Base-by-base conservation (phyloP, 2,888 invertebrate genomes). In the Hyalella azteca region DNA sequence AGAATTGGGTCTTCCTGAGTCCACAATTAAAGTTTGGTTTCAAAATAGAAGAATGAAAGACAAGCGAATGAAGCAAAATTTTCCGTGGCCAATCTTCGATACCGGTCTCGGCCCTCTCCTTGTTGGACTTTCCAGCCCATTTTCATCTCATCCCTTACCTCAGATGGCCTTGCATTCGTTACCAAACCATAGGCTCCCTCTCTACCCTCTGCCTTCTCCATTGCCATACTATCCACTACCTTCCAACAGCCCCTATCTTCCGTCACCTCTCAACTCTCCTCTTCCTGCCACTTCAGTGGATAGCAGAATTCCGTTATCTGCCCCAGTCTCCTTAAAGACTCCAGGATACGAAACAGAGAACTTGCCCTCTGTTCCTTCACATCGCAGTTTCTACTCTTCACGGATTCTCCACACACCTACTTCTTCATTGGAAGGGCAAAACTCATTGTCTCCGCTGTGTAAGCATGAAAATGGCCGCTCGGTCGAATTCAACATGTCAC, bases 1-100 rank as follows among this genome's bases (percentile, higher is more conserved):
- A 36, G 66, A 66, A 36, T 66, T 66, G 36, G 66, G 66, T 19
- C 66, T 66, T 13, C 66, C 66, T 36, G 66, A 66, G 36, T 32
- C 66, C 7, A 66, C 66, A 36, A 66, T 66, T 36, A 66, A 66
- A 66, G 66, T 66, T 7, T 66, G 66, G 66, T 66, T 66, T 22
- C 66, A 66, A 66, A 66, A 66, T 19, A 32, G 66, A 29, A 22
- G 66, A n/a, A 66, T 66, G 66, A 66, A 66, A 36, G 66, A 66
- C 66, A 66, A 66, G 66, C 36, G 66, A 4, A 66, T 66, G 66
- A 66, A 66, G n/a, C 66, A 66, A 29, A 66, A 13, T 36, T 36
- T 66, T 7, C 66, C 66, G 0, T 66, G 66, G 66, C 66, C 66
- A 11, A 32, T 66, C 9, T 36, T 66, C 29, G 66, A 66, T 36